phyloP scores from a whole-genome alignment of 2,113 vertebrate genomes.

The Nematolebias whitei region DNA sequence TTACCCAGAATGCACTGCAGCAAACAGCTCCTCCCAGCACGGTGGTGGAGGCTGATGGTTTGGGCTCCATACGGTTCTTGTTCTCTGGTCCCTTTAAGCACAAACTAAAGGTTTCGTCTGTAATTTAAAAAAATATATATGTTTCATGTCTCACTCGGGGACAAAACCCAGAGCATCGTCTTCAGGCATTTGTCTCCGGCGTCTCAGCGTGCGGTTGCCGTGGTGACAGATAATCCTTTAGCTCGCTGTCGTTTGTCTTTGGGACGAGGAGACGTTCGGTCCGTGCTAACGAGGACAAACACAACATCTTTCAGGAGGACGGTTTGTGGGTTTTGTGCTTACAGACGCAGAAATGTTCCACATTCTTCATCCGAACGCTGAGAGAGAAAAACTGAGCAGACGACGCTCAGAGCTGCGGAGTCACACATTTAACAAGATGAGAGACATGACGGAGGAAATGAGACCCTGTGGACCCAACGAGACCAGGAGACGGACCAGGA shows the following conservation, averaged over 20 bases:
- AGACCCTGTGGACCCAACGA: too few relatives aligned
- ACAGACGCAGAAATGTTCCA: constrained; percentile 2
- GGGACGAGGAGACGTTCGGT: background rate
- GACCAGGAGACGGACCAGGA: too few relatives aligned
- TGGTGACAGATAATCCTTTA: constrained; percentile 11
- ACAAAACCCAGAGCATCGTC: background rate
- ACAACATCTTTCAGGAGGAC: background rate
- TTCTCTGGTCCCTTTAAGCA: too few relatives aligned
- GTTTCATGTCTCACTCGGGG: background rate
- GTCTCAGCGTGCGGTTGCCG: constrained; percentile 9
- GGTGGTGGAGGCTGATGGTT: too few relatives aligned
- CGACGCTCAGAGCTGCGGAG: background rate
- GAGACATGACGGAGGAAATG: background rate
- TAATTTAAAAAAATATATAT: too few relatives aligned
- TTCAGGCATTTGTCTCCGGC: background rate
- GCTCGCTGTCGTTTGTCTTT: constrained; percentile 6
- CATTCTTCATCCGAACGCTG: constrained; percentile 3
- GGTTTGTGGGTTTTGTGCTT: constrained; percentile 9
- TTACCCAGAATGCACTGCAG: too few relatives aligned
- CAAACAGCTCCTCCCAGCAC: too few relatives aligned
- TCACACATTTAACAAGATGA: background rate
- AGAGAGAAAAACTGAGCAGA: background rate
- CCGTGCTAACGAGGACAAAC: constrained; percentile 14
- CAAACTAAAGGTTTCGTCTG: too few relatives aligned
- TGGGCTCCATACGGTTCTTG: too few relatives aligned